Evolutionary conservation across 2,888 invertebrate genomes (phyloP).

Genomic region (Drosophila tripunctata): DNA sequence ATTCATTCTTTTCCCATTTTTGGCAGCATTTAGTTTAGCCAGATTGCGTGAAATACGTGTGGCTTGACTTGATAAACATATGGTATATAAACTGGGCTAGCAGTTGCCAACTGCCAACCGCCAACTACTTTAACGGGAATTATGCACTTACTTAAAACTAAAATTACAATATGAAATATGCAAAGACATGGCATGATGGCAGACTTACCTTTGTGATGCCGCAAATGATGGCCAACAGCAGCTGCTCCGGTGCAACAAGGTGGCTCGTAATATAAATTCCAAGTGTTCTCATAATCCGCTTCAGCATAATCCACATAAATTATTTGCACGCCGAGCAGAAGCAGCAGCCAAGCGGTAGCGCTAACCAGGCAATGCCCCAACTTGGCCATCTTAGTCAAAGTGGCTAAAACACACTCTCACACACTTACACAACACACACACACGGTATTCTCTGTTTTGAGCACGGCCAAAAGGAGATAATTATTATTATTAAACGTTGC

Average conservation of each 20-base stretch:
- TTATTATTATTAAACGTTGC: neutral
- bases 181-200: neutral
- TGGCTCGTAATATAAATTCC: conserved; percentile 90
- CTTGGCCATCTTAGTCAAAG: conserved; percentile 21
- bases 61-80: conserved; percentile 28
- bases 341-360: conserved; percentile 50
- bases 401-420: conserved; percentile 15
- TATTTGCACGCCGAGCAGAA: conserved; percentile 66
- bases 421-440: conserved; percentile 6
- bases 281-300: conserved; percentile 87
- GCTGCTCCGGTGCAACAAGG: conserved; percentile 88
- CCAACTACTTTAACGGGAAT: neutral
- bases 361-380: conserved; percentile 45
- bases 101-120: neutral
- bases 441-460: conserved; percentile 1
- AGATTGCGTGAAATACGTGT: conserved; percentile 47
- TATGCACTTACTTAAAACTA: conserved; percentile 52
- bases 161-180: conserved; percentile 41
- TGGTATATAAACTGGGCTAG: neutral
- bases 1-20: neutral
- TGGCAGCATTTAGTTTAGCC: conserved; percentile 44
- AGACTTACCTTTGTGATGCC: conserved; percentile 90
- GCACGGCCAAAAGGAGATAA: neutral
- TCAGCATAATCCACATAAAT: conserved; percentile 83
- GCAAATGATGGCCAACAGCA: conserved; percentile 87